Base-by-base conservation (phyloP, 2,797 vertebrate genomes). In the Luscinia luscinia region DNA sequence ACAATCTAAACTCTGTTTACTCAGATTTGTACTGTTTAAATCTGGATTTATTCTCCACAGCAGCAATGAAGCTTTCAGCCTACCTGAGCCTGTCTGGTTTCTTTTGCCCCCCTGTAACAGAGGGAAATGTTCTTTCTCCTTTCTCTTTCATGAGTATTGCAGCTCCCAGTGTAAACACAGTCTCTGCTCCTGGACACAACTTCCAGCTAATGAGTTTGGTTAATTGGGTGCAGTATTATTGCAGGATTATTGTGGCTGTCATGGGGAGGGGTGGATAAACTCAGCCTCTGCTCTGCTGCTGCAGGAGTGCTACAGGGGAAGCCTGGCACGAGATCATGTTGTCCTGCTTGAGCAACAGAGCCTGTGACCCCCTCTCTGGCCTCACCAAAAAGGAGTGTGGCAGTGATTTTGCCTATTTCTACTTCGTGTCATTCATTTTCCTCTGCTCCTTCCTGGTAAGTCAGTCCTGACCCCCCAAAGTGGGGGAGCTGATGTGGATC, bases 271-370 rank as follows among this genome's bases (percentile, higher is more conserved):
- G 6, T 57, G 51, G 57, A 18, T 32, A 1, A 73, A 6, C 81
- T 96, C 64, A 91, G 28, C n/a, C n/a, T 79, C 7, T 91, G 75
- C 72, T 41, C 90, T 57, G 7, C 67, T n/a, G 3, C 43, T 41
- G 5, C 97, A 99, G 99, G 98, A 99, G 99, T 5, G 99, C 99
- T 43, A 99, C 99, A 0, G 99, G 99, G 10, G 99, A 99, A 93
- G 98, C 99, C 61, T 99, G 99, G 99, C 99, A 99, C 0, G 99
- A 99, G 96, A 99, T 99, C 97, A 99, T 99, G 99, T 95, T 99
- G 91, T 98, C 99, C 0, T 99, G 99, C 93, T 83, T 99, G 87
- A 99, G 99, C 90, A 97, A 98, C 77, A 97, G 97, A 72, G 86
- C 97, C 58, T 99, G 99, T 11, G 99, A 99, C 11, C 90, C 96